These are phyloP conservation scores for Synergus itoensis DNA, from an alignment of 2,888 invertebrate species.

Conservation along the genomic window DNA sequence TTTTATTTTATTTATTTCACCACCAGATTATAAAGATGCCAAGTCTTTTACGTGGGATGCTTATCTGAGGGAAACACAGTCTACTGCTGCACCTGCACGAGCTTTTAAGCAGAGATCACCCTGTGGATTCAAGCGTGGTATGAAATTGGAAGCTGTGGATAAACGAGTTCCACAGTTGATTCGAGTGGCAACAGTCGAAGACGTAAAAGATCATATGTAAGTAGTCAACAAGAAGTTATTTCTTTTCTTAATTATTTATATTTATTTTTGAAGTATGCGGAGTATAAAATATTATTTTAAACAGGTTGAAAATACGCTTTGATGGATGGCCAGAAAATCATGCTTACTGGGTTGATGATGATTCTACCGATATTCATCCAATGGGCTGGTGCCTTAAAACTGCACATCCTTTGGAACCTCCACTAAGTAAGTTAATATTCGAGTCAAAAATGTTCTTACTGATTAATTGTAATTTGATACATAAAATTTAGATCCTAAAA, in stretches of 20 bases:
- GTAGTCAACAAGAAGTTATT: conserved; percentile 48
- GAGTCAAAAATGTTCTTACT: not conserved
- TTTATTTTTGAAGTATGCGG: not conserved
- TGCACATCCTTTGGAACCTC: conserved; percentile 91
- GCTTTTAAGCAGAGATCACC: conserved; percentile 90
- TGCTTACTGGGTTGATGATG: conserved; percentile 94
- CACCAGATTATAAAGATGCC: conserved; percentile 83
- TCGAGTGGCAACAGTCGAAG: conserved; percentile 90
- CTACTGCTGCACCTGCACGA: conserved; percentile 87
- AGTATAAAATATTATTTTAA: conserved; percentile 15
- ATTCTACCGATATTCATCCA: conserved; percentile 93
- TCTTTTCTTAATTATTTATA: not conserved
- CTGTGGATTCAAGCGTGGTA: conserved; percentile 88
- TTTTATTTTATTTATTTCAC: not conserved
- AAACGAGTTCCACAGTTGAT: conserved; percentile 89
- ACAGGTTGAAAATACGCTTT: conserved; percentile 83
- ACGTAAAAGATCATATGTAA: conserved; percentile 84
- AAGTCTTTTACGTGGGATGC: conserved; percentile 91
- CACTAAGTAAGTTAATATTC: conserved; percentile 82
- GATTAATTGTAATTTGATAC: not conserved
- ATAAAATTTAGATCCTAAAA: not conserved
- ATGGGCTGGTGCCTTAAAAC: conserved; percentile 95
- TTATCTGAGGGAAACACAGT: conserved; percentile 88
- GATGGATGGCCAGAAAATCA: conserved; percentile 94
- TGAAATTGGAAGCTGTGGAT: conserved; percentile 94